phyloP scores from a whole-genome alignment of 2,888 invertebrate species.

The Atrina japonica region DNA sequence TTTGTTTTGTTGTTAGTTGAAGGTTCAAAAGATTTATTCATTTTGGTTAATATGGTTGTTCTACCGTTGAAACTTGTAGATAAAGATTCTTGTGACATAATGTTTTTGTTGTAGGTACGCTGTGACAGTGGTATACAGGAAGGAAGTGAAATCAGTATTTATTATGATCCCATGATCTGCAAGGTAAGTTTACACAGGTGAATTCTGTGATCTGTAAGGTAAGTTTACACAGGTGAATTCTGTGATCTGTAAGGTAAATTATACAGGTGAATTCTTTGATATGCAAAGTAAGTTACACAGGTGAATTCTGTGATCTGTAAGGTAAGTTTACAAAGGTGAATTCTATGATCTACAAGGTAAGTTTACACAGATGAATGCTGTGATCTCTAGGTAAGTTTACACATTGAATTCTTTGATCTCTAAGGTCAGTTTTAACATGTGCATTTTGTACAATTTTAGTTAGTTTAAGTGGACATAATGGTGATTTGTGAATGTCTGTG shows the following conservation, averaged over 20 bases:
- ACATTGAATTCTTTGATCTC: too few relatives aligned
- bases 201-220: too few relatives aligned
- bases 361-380: constrained; percentile 1
- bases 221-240: too few relatives aligned
- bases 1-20: not conserved
- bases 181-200: constrained; percentile 82
- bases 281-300: not conserved
- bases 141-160: constrained; percentile 86
- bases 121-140: constrained; percentile 87
- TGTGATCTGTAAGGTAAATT: too few relatives aligned
- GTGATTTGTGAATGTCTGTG: too few relatives aligned
- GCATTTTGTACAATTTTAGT: not conserved
- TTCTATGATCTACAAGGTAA: constrained; percentile 86
- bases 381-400: too few relatives aligned
- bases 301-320: too few relatives aligned
- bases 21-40: not conserved
- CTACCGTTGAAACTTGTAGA: not conserved
- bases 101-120: constrained; percentile 81
- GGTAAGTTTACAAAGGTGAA: too few relatives aligned
- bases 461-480: too few relatives aligned
- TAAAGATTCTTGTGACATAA: not conserved
- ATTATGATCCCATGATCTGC: constrained; percentile 87
- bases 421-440: not conserved
- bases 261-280: not conserved
- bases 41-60: not conserved